phyloP scores from a whole-genome alignment of 2,797 vertebrate genomes.

The Neosalanx taihuensis region DNA sequence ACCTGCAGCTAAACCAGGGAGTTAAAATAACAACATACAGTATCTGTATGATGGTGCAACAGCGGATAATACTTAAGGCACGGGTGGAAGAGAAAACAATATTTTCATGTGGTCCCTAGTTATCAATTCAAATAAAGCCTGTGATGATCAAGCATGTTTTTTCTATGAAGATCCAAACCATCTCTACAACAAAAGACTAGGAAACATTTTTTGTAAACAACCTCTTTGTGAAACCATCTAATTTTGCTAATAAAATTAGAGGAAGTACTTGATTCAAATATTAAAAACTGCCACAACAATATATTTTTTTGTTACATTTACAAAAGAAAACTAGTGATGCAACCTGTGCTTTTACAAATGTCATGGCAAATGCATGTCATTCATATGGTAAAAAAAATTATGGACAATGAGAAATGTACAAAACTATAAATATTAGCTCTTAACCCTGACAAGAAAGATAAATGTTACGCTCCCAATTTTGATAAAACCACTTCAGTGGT shows the following conservation, averaged over 20 bases:
- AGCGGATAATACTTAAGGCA: conserved; percentile 41
- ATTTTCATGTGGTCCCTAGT: background rate
- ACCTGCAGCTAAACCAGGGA: conserved; percentile 4
- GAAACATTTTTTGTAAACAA: conserved; percentile 20
- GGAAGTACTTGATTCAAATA: conserved; percentile 37
- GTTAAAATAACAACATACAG: conserved; percentile 22
- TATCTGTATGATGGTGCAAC: conserved; percentile 31
- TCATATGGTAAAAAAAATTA: conserved; percentile 25
- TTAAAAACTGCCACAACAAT: conserved; percentile 44
- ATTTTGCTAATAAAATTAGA: conserved; percentile 28
- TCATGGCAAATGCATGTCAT: conserved; percentile 47
- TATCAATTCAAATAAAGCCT: conserved; percentile 22
- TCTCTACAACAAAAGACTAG: conserved; percentile 26
- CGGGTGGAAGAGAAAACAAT: conserved; percentile 21
- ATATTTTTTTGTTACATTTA: conserved; percentile 7
- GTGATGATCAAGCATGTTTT: conserved; percentile 36
- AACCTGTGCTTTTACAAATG: conserved; percentile 58
- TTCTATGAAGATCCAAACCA: conserved; percentile 50
- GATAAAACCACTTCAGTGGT: conserved; percentile 43
- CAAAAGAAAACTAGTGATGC: conserved; percentile 23
- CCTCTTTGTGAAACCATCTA: conserved; percentile 17
- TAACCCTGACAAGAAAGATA: conserved; percentile 46
- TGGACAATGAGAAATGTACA: conserved; percentile 20
- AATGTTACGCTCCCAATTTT: conserved; percentile 43
- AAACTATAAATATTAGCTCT: conserved; percentile 68